Base-by-base conservation (phyloP, 2,888 invertebrate species). In the Lutraria lutraria region DNA sequence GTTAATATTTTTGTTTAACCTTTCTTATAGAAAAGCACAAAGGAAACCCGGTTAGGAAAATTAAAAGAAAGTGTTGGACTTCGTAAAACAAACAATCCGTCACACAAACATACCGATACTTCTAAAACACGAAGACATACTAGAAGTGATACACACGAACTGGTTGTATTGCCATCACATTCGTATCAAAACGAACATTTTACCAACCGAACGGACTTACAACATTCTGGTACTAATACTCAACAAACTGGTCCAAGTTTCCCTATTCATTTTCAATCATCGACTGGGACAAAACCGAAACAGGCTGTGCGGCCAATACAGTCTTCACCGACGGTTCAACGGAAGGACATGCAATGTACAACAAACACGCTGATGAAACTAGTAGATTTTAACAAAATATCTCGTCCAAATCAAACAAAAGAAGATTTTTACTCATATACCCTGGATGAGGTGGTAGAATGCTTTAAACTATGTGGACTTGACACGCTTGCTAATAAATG, bases 371-470 rank as follows among this genome's bases (percentile, higher is more conserved):
- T 76, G 29, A 16, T 2, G 19, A 76, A 19, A 12, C 76, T 76
- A 0, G 31, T 21, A 31, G 76, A 76, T 34, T 34, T 76, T 16
- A 16, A 16, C 31, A 76, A 76, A 76, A 76, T 76, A 16, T 31
- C 31, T 76, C 31, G 19, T 13, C 76, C 31, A 31, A 31, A 31
- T 25, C 76, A 76, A 76, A 76, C 31, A 15, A 34, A 76, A 16
- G 76, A 76, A 76, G 76, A 76, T 31, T 76, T 76, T 76, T 76
- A 76, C 31, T 31, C 16, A 34, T 76, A 76, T 19, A 34, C 76
- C 16, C 16, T 10, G 1, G 76, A 76, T 6, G 76, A 76, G 6
- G 76, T 76, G 19, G 76, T 76, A 6, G 76, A 76, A 76, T 76
- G 76, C 34, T 76, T 76, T 34, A 76, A 76, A 34, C 76, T 76